These are phyloP conservation scores for Percopsis omiscomaycus DNA, from an alignment of 2,797 vertebrate species.

Conservation along the genomic window DNA sequence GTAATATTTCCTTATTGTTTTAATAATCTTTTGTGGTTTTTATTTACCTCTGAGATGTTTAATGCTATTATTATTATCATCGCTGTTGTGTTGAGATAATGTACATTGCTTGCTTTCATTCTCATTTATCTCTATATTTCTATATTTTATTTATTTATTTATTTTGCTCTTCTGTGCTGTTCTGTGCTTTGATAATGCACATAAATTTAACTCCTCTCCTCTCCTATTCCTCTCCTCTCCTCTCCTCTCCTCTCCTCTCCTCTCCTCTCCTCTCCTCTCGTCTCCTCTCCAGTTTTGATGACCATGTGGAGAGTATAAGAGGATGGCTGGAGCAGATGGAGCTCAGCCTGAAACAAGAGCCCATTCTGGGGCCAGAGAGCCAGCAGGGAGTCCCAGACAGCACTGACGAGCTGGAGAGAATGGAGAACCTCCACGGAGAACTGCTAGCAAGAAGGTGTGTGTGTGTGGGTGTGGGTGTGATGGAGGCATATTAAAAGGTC, in stretches of 20 bases:
- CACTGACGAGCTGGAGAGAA: slow-evolving; percentile 85
- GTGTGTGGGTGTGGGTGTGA: slow-evolving; percentile 6
- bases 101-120: too few relatives aligned
- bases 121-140: too few relatives aligned
- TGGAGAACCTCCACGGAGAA: slow-evolving; percentile 88
- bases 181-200: background rate
- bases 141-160: background rate
- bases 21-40: too few relatives aligned
- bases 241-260: background rate
- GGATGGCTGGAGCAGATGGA: slow-evolving; percentile 88
- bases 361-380: slow-evolving; percentile 72
- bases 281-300: slow-evolving; percentile 81
- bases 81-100: too few relatives aligned
- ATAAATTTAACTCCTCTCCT: too few relatives aligned
- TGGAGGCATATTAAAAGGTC: background rate
- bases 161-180: background rate
- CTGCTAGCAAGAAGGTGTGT: slow-evolving; percentile 85
- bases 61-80: too few relatives aligned
- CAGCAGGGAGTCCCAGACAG: slow-evolving; percentile 82
- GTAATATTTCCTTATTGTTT: too few relatives aligned
- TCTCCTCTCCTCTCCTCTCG: background rate
- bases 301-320: slow-evolving; percentile 78
- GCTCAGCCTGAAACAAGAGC: slow-evolving; percentile 82
- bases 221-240: background rate
- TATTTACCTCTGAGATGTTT: too few relatives aligned